Base-by-base conservation (phyloP, 2,888 invertebrate genomes). In the Exephanes ischioxanthus region DNA sequence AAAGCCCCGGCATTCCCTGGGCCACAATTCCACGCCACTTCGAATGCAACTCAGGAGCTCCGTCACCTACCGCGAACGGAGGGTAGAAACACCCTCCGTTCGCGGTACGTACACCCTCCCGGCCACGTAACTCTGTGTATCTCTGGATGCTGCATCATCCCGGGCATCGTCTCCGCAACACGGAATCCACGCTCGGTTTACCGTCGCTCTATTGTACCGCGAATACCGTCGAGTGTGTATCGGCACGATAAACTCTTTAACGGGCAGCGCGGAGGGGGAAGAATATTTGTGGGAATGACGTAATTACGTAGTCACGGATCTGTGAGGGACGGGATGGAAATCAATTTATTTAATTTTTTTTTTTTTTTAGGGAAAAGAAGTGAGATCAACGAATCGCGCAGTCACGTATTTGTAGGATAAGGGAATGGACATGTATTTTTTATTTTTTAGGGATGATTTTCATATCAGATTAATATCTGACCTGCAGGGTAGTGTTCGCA, bases 41-140 rank as follows among this genome's bases (percentile, higher is more conserved):
- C 83, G 83, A 83, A 86, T 81, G 80, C 84, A 80, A 81, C 81
- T 82, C 81, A 85, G 76, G 70, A 83, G 85, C 84, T 85, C 84
- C 58, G 70, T 80, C 84, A 79, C 80, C 11, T 26, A 58, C 26
- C 30, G 16, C 16, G 26, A 45, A 45, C 45, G 45, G 45, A 45
- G 45, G 45, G 45, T 45, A 45, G 45, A 45, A 7, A 37, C 61
- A 14, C 30, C 61, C 26, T 16, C 26, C 11, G 3, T 58, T 58
- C 58, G 58, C 22, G 6, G 58, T 58, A 58, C 58, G 22, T 33
- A 9, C 22, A 61, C 30, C 61, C 26, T 30, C 26, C 61, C 61
- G 7, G 16, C 26, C 61, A 61, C 30, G 61, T 61, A 61, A 61
- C 61, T 61, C 61, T 5, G 6, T 26, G 61, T 73, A 53, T 73